These are phyloP conservation scores for Pollachius pollachius DNA, from an alignment of 2,113 vertebrate species.

Conservation along the genomic window DNA sequence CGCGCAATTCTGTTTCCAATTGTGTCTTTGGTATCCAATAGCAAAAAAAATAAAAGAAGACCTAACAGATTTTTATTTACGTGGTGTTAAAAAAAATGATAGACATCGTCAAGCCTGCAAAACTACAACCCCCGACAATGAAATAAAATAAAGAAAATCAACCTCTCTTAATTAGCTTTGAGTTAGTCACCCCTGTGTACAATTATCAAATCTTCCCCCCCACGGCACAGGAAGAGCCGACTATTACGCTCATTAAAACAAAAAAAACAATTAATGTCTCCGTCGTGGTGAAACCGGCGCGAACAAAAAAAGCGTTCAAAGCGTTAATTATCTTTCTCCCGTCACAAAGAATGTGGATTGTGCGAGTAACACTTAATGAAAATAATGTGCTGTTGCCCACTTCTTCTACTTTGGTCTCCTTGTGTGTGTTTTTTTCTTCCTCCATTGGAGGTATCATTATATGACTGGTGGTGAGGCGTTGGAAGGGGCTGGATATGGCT, in stretches of 20 bases:
- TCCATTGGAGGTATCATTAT: constrained; percentile 89
- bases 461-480: constrained; percentile 88
- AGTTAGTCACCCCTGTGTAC: constrained; percentile 73
- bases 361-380: constrained; percentile 89
- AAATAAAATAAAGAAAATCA: background rate
- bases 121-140: constrained; percentile 1
- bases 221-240: constrained; percentile 76
- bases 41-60: background rate
- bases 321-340: constrained; percentile 94
- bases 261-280: constrained; percentile 89
- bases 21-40: too few species aligned
- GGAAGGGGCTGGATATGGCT: constrained; percentile 87
- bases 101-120: constrained; percentile 30
- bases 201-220: constrained; percentile 84
- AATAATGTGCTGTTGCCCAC: constrained; percentile 79
- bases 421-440: background rate
- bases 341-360: constrained; percentile 93
- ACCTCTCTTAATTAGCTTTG: constrained; percentile 63
- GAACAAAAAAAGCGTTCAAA: constrained; percentile 82
- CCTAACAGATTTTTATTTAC: constrained; percentile 6
- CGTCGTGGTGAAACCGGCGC: constrained; percentile 79
- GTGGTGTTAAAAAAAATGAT: constrained; percentile 19
- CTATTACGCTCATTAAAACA: constrained; percentile 96
- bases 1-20: background rate
- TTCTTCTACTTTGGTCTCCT: constrained; percentile 37